Evolutionary conservation across 2,113 vertebrate species (phyloP).

Genomic region (Gavialis gangeticus): DNA sequence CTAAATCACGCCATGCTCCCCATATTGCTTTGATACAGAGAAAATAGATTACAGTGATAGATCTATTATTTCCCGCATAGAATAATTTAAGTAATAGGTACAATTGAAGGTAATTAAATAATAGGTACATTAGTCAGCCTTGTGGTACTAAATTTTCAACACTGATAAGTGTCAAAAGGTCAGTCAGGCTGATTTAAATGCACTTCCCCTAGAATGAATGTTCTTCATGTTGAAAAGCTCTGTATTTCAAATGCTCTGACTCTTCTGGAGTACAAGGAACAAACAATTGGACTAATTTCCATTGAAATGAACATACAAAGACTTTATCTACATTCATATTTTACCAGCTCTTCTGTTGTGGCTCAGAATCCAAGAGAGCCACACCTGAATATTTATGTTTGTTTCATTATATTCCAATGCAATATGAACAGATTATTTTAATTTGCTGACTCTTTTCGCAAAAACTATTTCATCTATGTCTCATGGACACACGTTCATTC

Average conservation of each 20-base stretch:
- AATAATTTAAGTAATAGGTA: not conserved
- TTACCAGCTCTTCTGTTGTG: conserved; percentile 76
- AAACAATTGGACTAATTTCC: conserved; percentile 66
- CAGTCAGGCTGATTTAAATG: conserved; percentile 38
- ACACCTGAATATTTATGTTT: conserved; percentile 77
- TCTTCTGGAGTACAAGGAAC: conserved; percentile 62
- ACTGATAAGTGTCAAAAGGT: conserved; percentile 25
- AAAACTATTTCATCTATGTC: not conserved
- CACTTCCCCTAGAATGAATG: conserved; percentile 5
- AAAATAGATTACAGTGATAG: not conserved
- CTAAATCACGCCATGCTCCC: not conserved
- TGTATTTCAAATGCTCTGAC: conserved; percentile 57
- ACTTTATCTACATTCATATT: conserved; percentile 75
- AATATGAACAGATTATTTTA: conserved; percentile 63
- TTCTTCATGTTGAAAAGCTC: conserved; percentile 41
- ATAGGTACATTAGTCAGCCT: conserved; percentile 12
- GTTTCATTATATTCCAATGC: conserved; percentile 60
- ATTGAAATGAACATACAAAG: conserved; percentile 62
- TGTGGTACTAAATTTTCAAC: conserved; percentile 28
- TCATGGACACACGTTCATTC: not conserved
- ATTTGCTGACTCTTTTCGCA: conserved; percentile 52
- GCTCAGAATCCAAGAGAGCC: conserved; percentile 65
- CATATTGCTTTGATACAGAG: not conserved
- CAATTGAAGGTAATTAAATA: not conserved
- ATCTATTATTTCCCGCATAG: not conserved